Conservation (phyloP, 2,797 vertebrate species). For the Acanthis flammea region DNA sequence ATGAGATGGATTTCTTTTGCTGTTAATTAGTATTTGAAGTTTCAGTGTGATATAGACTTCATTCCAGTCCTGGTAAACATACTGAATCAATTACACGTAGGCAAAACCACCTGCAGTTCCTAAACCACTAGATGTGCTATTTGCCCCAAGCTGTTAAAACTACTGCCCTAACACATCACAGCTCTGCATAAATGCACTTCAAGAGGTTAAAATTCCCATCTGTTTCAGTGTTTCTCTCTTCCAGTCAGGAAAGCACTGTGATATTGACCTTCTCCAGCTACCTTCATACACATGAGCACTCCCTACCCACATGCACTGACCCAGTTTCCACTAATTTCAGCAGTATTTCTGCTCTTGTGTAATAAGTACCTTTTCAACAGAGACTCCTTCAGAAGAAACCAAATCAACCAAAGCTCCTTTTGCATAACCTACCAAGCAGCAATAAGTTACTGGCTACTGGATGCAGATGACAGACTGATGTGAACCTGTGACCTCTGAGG, state of each 20-base stretch:
- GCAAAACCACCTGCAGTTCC: not conserved
- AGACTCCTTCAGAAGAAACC: not conserved
- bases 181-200: not conserved
- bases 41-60: not conserved
- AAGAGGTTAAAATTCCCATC: not conserved
- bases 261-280: not conserved
- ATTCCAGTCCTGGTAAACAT: not conserved
- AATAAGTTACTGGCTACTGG: not conserved
- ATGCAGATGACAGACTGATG: not conserved
- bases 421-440: not conserved
- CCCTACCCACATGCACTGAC: not conserved
- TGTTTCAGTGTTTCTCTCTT: not conserved
- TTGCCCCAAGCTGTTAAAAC: not conserved
- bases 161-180: not conserved
- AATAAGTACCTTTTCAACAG: not conserved
- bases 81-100: not conserved
- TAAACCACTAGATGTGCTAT: accelerated
- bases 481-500: not conserved
- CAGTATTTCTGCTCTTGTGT: not conserved
- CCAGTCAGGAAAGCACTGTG: not conserved
- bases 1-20: not conserved
- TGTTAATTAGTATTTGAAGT: not conserved
- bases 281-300: not conserved
- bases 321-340: slow-evolving; percentile 21
- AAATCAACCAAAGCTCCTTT: not conserved